These are phyloP conservation scores for Podocnemis expansa DNA, from an alignment of 2,113 vertebrate species.

Conservation along the genomic window DNA sequence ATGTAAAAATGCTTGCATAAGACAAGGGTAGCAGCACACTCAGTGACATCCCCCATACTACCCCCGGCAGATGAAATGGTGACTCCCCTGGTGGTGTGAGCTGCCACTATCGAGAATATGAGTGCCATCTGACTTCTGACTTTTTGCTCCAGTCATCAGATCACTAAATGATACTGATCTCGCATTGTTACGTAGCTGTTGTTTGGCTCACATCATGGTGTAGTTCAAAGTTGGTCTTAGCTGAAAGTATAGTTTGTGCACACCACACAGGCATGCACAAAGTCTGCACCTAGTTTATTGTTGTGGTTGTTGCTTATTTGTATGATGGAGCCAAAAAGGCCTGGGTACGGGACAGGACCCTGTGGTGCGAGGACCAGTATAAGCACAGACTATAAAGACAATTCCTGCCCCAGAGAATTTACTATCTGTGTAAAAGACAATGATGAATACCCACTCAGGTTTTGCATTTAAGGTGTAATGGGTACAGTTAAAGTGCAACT, in stretches of 20 bases:
- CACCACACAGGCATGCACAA: background rate
- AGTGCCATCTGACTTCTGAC: background rate
- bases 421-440: background rate
- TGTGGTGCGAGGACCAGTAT: background rate
- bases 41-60: too few species aligned
- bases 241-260: background rate
- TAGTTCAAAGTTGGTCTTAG: background rate
- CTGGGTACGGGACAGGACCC: background rate
- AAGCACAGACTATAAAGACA: background rate
- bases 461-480: background rate
- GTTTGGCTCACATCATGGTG: background rate
- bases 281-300: background rate
- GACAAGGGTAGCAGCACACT: background rate
- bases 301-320: background rate
- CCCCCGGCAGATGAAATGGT: rapidly evolving
- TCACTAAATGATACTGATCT: background rate
- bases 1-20: background rate
- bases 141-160: rapidly evolving
- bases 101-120: background rate
- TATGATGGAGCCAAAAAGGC: background rate
- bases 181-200: background rate
- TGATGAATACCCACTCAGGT: rapidly evolving
- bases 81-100: background rate
- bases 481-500: background rate
- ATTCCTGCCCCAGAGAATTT: background rate